phyloP scores from a whole-genome alignment of 2,888 invertebrate species.

The Agriopis marginaria region DNA sequence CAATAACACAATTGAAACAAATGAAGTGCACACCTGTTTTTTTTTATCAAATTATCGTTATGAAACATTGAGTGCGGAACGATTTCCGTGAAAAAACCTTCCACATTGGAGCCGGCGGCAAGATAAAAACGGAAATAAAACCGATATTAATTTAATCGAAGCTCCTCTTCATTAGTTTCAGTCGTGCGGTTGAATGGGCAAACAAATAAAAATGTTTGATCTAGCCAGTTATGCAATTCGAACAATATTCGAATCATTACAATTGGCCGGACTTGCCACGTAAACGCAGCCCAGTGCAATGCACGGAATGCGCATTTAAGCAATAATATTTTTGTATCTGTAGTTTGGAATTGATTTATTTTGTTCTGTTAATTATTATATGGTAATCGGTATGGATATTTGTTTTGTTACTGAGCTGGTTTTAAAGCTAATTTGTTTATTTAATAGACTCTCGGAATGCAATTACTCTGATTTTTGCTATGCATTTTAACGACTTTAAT shows the following conservation, averaged over 20 bases:
- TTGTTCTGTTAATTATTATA: slow-evolving; percentile 45
- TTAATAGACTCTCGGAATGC: slow-evolving; percentile 28
- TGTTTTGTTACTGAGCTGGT: slow-evolving; percentile 32
- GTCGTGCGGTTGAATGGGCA: slow-evolving; percentile 79
- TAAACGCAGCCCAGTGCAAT: slow-evolving; percentile 20
- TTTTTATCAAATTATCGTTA: slow-evolving; percentile 68
- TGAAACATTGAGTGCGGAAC: slow-evolving; percentile 58
- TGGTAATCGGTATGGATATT: slow-evolving; percentile 36
- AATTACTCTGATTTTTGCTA: not conserved
- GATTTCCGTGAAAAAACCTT: slow-evolving; percentile 61
- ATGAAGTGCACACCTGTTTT: slow-evolving; percentile 60
- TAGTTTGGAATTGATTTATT: slow-evolving; percentile 43
- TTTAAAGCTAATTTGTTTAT: slow-evolving; percentile 34
- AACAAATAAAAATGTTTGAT: slow-evolving; percentile 85
- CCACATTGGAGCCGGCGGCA: slow-evolving; percentile 55
- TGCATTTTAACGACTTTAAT: not conserved
- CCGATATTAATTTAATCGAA: slow-evolving; percentile 81
- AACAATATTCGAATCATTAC: slow-evolving; percentile 78
- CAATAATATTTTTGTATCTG: slow-evolving; percentile 44
- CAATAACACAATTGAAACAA: slow-evolving; percentile 63
- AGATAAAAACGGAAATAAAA: slow-evolving; percentile 74
- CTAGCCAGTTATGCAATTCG: slow-evolving; percentile 74
- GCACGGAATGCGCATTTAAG: slow-evolving; percentile 44
- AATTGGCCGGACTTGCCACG: slow-evolving; percentile 58
- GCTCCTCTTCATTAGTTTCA: slow-evolving; percentile 83